Evolutionary conservation across 2,113 vertebrate genomes (phyloP).

Genomic region (Mormyrus lacerda): DNA sequence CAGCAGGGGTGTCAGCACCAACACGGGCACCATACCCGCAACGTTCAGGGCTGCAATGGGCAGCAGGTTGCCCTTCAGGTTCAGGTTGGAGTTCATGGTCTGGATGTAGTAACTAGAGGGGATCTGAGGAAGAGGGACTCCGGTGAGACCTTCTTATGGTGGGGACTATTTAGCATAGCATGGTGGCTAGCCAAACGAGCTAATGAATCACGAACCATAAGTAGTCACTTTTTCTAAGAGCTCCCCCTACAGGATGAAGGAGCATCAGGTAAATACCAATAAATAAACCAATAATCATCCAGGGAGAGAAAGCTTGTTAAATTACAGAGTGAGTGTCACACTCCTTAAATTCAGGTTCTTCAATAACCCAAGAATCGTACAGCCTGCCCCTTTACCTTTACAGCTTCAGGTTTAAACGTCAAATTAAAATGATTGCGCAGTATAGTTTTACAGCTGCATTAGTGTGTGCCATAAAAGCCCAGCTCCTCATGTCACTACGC

Average conservation of each 20-base stretch:
- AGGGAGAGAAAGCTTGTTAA: neutral
- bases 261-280: neutral
- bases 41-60: conserved; percentile 82
- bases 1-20: conserved; percentile 74
- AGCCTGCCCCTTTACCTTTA: neutral
- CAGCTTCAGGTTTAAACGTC: neutral
- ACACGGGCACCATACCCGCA: conserved; percentile 70
- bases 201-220: neutral
- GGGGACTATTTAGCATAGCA: neutral
- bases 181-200: neutral
- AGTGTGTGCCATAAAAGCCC: neutral
- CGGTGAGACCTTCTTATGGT: neutral
- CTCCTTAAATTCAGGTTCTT: neutral
- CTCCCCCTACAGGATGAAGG: neutral
- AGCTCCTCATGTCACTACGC: neutral
- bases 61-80: conserved; percentile 65
- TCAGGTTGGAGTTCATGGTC: conserved; percentile 83
- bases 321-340: neutral
- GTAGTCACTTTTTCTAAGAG: neutral
- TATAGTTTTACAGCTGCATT: neutral
- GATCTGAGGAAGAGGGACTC: conserved; percentile 56
- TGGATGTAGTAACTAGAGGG: conserved; percentile 89
- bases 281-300: neutral
- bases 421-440: neutral
- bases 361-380: neutral